phyloP scores from a whole-genome alignment of 2,113 vertebrate species.

The Triplophysa tibetana region DNA sequence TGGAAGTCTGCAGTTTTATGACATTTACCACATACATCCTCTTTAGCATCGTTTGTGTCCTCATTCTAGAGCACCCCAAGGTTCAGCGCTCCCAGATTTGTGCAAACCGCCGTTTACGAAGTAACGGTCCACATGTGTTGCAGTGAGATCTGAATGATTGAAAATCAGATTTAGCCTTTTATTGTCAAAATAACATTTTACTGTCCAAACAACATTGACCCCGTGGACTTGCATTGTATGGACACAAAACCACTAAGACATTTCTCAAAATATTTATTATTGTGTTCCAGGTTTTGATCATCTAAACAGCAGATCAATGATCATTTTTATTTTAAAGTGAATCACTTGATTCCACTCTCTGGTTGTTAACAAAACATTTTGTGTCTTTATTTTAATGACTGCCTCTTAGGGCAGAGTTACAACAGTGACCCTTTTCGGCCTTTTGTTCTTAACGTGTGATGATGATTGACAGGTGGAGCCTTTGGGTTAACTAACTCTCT shows the following conservation, averaged over 20 bases:
- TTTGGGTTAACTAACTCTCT: not conserved
- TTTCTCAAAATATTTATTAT: too few relatives aligned
- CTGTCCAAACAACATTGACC: too few relatives aligned
- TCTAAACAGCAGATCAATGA: too few relatives aligned
- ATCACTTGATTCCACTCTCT: not conserved
- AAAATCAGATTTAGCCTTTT: constrained; percentile 33
- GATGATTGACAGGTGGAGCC: constrained; percentile 54
- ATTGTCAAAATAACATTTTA: not conserved
- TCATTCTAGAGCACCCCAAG: not conserved
- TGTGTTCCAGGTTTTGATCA: too few relatives aligned
- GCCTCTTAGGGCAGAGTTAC: constrained; percentile 11
- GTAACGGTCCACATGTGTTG: not conserved
- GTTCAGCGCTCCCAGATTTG: constrained; percentile 1
- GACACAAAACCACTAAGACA: too few relatives aligned
- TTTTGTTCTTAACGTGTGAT: constrained; percentile 40
- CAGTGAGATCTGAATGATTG: constrained; percentile 3
- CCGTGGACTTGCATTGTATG: too few relatives aligned
- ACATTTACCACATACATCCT: constrained; percentile 13
- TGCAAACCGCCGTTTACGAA: not conserved
- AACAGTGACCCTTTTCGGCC: not conserved
- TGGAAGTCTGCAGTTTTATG: constrained; percentile 1
- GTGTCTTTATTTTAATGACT: constrained; percentile 31
- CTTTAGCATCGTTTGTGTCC: not conserved
- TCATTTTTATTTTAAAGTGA: too few relatives aligned
- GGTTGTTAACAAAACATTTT: not conserved